Conservation (phyloP, 2,113 vertebrate species). For the Notarius lentiginosus region DNA sequence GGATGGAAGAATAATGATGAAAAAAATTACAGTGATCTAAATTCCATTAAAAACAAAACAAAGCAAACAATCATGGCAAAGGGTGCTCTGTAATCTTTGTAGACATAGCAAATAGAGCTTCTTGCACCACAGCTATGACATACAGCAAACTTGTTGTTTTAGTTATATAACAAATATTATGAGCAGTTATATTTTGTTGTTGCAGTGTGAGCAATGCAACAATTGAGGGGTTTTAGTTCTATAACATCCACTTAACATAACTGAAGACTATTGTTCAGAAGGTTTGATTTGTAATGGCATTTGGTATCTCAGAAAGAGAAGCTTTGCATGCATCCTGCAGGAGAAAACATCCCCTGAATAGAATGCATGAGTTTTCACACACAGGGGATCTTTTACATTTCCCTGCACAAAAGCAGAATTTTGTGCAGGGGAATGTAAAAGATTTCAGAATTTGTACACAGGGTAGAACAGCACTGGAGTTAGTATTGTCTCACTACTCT, state of each 20-base stretch:
- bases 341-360: constrained; percentile 21
- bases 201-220: background rate
- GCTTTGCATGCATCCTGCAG: constrained; percentile 30
- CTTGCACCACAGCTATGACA: background rate
- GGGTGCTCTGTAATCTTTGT: background rate
- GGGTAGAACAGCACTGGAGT: constrained; percentile 2
- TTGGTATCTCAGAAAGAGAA: constrained; percentile 36
- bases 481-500: constrained; percentile 27
- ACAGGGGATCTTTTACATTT: constrained; percentile 31
- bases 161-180: background rate
- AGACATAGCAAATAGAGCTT: background rate
- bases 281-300: constrained; percentile 34
- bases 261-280: constrained; percentile 26
- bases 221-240: background rate
- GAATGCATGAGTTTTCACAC: background rate
- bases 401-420: constrained; percentile 47
- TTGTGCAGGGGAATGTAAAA: background rate
- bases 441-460: constrained; percentile 22
- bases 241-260: constrained; percentile 3
- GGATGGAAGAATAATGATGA: background rate
- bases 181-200: background rate
- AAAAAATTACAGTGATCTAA: background rate
- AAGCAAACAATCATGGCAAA: background rate
- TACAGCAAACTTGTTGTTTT: background rate
- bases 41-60: background rate